Percentiles rank a stretch among this genome's conserved stretches.
phyloP scores from a whole-genome alignment of 2,888 invertebrate species.

The Tenthredo livida region DNA sequence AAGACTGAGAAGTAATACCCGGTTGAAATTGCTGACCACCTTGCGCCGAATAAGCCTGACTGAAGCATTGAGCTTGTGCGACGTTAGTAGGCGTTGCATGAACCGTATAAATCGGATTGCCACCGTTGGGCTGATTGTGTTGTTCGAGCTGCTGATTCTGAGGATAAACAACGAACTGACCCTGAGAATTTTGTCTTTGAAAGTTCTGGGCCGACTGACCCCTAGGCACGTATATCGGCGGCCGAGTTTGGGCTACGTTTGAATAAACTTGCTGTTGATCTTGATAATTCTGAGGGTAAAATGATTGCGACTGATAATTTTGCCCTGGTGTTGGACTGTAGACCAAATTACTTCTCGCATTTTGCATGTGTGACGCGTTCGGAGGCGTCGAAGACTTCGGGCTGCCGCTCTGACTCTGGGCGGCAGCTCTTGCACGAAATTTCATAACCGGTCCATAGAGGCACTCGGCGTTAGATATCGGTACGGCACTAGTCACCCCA shows the following conservation, averaged over 20 bases:
- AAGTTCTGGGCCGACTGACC: constrained; percentile 65
- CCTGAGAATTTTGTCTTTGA: constrained; percentile 63
- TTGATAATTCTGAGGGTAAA: constrained; percentile 70
- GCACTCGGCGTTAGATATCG: constrained; percentile 66
- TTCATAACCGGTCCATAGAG: constrained; percentile 76
- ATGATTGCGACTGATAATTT: constrained; percentile 63
- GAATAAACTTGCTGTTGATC: constrained; percentile 72
- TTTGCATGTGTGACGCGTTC: constrained; percentile 64
- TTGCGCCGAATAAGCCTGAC: constrained; percentile 21
- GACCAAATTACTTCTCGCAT: constrained; percentile 63
- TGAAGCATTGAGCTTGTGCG: constrained; percentile 67
- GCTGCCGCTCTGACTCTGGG: constrained; percentile 60
- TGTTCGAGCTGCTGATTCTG: constrained; percentile 62
- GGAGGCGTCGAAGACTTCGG: constrained; percentile 63
- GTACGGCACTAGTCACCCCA: constrained; percentile 59
- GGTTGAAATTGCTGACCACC: constrained; percentile 27
- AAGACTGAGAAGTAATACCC: constrained; percentile 20
- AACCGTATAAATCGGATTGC: constrained; percentile 70
- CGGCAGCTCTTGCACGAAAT: constrained; percentile 70
- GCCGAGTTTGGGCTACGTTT: constrained; percentile 66
- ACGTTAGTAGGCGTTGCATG: constrained; percentile 70
- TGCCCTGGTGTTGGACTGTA: constrained; percentile 65
- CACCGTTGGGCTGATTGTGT: constrained; percentile 61
- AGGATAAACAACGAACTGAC: constrained; percentile 62
- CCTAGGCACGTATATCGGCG: constrained; percentile 64